Evolutionary conservation across 2,113 vertebrate genomes (phyloP), one percentile per base, ranked within the genome.

Genomic region (Brachionichthys hirsutus): DNA sequence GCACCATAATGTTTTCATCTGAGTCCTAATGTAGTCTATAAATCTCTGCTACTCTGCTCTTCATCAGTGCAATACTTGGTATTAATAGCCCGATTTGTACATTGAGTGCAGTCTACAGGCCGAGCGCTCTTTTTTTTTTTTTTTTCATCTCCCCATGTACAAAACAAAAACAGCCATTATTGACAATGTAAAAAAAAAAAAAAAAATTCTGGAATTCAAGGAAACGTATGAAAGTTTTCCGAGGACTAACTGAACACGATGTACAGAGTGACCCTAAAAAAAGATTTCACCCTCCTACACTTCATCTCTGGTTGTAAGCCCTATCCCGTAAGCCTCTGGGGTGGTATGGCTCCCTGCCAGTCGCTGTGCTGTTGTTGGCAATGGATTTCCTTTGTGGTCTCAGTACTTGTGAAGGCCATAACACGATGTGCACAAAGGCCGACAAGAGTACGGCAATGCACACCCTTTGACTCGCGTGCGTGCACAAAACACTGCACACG

Each of bases 341-440:
- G 88, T 82, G 85, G 83, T 77, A 83, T 89, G 88, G 88, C 82
- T 67, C 38, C 68, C 62, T 79, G 89, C 90, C 89, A 91, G 82
- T 79, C 67, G 80, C 85, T 82, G 76, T 88, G 89, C 85, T 91
- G 87, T 86, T 90, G 84, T 91, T 89, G 89, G 88, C 88, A 86
- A 55, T 67, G 61, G 73, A 70, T 85, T 85, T 75, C 59, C 84
- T 87, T 70, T 87, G 85, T 88, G 88, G 89, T 83, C 85, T 85
- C 82, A 54, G 72, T 81, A 85, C 88, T 85, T 78, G 77, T 80
- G 80, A 84, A 86, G 86, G 83, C 82, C 81, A 82, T 89, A 89
- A 88, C 83, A 86, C 61, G 82, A 86, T 87, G 87, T 80, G 82
- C 81, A 70, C 74, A 77, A 77, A 87, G 79, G 72, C 81, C 70